phyloP scores from a whole-genome alignment of 2,113 vertebrate species.

The Odocoileus virginianus region DNA sequence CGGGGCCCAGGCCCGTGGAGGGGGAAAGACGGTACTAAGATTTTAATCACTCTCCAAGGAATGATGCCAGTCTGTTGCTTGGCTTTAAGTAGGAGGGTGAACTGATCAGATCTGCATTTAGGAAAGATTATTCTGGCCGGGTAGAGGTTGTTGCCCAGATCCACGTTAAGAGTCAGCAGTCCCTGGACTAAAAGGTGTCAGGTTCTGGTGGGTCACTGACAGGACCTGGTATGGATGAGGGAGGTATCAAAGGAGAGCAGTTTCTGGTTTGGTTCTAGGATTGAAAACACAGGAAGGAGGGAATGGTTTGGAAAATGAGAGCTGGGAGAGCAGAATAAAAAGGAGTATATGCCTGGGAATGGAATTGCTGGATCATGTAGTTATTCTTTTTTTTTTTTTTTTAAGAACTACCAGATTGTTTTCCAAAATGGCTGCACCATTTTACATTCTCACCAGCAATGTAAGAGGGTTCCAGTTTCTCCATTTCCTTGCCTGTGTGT shows the following conservation, averaged over 20 bases:
- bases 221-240: background rate
- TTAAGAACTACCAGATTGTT: background rate
- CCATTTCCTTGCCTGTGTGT: background rate
- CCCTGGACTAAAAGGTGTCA: background rate
- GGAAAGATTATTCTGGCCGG: background rate
- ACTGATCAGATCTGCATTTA: fast-evolving
- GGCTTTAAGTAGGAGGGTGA: background rate
- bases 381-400: background rate
- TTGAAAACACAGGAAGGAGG: background rate
- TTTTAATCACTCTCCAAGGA: fast-evolving
- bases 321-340: background rate
- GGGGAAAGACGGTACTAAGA: fast-evolving
- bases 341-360: background rate
- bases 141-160: fast-evolving
- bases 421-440: background rate
- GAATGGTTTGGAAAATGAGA: background rate
- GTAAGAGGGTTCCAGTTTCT: background rate
- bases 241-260: no score
- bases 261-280: background rate
- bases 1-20: fast-evolving
- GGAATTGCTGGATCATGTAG: background rate
- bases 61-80: fast-evolving
- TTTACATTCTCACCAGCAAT: background rate
- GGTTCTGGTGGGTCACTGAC: background rate
- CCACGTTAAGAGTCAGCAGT: background rate